Base-by-base conservation (phyloP, 2,888 invertebrate species). In the Chymomyza fuscimana region DNA sequence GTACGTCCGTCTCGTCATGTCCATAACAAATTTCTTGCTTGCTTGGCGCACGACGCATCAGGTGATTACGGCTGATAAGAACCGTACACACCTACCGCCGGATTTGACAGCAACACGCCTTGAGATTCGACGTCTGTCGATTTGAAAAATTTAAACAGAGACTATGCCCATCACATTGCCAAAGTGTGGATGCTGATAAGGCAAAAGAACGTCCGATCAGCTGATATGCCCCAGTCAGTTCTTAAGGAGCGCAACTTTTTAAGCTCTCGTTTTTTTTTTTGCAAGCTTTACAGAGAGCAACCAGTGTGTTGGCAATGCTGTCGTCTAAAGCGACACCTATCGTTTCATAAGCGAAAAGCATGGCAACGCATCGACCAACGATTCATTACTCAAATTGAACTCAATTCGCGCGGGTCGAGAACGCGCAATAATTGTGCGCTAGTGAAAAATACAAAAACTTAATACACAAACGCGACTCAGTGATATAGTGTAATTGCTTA, bases 321-420 rank as follows among this genome's bases (percentile, higher is more conserved):
- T 2, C 6, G 40, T 4, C 40, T 3, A 46, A 10, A 46, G 12
- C 32, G 6, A 40, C 64, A 65, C 77, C 80, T 77, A 67, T 9
- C 10, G 64, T 12, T 12, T 46, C 12, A 36, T 60, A 62, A 67
- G 77, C 50, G 67, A 88, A 83, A 86, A 88, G 88, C 75, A 86
- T 79, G 54, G 46, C 16, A 12, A 36, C 66, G 40, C 50, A 63
- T 59, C 60, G 58, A 25, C 62, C 40, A 15, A 63, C 5, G 60
- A 74, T 64, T 83, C 82, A 88, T 85, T 83, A 77, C 88, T 86
- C 73, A 76, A 84, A 73, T 69, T 73, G 77, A 88, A 88, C 74
- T 88, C 87, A 71, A 69, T 63, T 67, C 79, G 88, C 84, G 85
- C 87, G 88, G 88, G 79, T 66, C 67, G 60, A 66, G 10, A 70